Evolutionary conservation across 2,797 vertebrate genomes (phyloP), one percentile per base, ranked within the genome.

Genomic region (Betta splendens): DNA sequence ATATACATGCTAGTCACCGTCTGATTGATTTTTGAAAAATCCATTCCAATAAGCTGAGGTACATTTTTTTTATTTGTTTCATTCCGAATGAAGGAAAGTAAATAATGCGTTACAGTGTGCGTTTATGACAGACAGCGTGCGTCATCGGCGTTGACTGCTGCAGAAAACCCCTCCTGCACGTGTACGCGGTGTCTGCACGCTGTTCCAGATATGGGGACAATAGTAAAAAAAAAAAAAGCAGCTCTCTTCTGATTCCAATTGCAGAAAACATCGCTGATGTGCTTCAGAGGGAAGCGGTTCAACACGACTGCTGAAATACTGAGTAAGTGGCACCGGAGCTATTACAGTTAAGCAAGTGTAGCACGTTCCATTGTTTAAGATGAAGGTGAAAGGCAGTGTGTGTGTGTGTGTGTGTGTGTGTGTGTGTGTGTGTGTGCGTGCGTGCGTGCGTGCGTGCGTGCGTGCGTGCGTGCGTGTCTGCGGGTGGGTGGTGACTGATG

Each of bases 401-500:
- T 36, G 43, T 48, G 59, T 46, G 48, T 69, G 69, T 77, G 68
- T 31, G 37, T 55, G 66, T 56, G 76, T 64, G 59, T 66, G 43
- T 63, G 46, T 36, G 55, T 36, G 28, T 39, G 37, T 16, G 28
- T 38, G 40, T 22, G 43, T 36, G 23, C 32, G 55, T 17, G 64
- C 66, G 75, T 53, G n/a, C n/a, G n/a, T n/a, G n/a, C n/a, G n/a
- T n/a, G n/a, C n/a, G n/a, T n/a, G n/a, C n/a, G n/a, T n/a, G n/a
- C n/a, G n/a, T n/a, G n/a, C n/a, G n/a, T n/a, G n/a, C n/a, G n/a
- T n/a, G n/a, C n/a, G n/a, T n/a, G n/a, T n/a, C n/a, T n/a, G n/a
- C n/a, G n/a, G n/a, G 80, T 84, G 76, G 87, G 86, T 4, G 86
- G 86, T 89, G 88, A 91, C 75, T 81, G 88, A 91, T 89, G 88